A percentile compares a stretch with the other conserved stretches of the same genome.
Conservation (phyloP, 2,888 invertebrate species). For the Cerastis rubricosa region DNA sequence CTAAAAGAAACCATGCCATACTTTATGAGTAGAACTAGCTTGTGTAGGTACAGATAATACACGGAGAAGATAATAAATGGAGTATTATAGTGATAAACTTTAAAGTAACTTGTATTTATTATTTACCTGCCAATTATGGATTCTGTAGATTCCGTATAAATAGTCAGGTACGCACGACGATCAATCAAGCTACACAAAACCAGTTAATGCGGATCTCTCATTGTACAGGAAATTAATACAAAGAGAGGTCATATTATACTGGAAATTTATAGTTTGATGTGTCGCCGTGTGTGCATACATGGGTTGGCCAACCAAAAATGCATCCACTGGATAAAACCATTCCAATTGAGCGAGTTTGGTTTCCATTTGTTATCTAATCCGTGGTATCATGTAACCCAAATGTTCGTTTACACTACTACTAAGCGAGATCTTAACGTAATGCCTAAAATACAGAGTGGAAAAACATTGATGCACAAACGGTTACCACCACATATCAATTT, state of each 20-base stretch:
- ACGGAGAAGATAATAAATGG: slow-evolving; percentile 30
- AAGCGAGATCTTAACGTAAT: background rate
- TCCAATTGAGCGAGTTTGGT: background rate
- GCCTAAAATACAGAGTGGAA: background rate
- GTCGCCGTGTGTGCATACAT: too few relatives aligned
- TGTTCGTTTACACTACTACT: background rate
- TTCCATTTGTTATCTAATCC: slow-evolving; percentile 27
- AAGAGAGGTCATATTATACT: too few relatives aligned
- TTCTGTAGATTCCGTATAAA: too few relatives aligned
- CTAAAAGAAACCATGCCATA: background rate
- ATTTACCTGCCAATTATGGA: too few relatives aligned
- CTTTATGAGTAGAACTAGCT: slow-evolving; percentile 14
- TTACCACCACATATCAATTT: too few relatives aligned
- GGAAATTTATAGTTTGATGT: too few relatives aligned
- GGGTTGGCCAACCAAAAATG: background rate
- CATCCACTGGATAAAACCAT: background rate
- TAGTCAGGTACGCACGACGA: too few relatives aligned
- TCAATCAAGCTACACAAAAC: too few relatives aligned
- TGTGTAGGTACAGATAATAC: background rate
- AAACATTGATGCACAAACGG: too few relatives aligned
- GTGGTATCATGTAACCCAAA: slow-evolving; percentile 1
- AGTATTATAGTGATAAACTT: background rate
- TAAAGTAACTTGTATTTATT: too few relatives aligned
- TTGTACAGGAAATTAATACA: too few relatives aligned
- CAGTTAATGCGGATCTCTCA: too few relatives aligned